phyloP scores from a whole-genome alignment of 2,888 invertebrate genomes.

The Cephalotes varians region DNA sequence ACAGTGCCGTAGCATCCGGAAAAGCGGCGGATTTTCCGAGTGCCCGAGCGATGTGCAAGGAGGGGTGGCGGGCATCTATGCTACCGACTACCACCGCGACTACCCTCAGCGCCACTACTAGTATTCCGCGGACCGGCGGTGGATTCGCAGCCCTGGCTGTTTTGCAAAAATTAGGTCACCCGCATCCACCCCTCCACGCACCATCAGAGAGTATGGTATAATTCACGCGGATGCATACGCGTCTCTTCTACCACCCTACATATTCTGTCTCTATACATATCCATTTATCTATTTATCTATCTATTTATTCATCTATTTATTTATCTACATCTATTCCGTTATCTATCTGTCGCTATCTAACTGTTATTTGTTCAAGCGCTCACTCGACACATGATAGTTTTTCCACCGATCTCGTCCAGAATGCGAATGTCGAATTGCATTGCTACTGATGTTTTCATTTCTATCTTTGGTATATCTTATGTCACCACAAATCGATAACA shows the following conservation, averaged over 20 bases:
- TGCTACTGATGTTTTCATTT: slow-evolving; percentile 24
- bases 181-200: slow-evolving; percentile 29
- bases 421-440: slow-evolving; percentile 14
- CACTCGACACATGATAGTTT: background rate
- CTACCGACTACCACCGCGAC: slow-evolving; percentile 49
- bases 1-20: slow-evolving; percentile 84
- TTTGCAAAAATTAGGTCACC: slow-evolving; percentile 79
- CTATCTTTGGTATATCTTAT: slow-evolving; percentile 8
- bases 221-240: slow-evolving; percentile 38
- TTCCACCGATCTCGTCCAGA: background rate
- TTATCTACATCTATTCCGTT: background rate
- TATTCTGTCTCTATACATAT: background rate
- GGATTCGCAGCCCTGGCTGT: slow-evolving; percentile 62
- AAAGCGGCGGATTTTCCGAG: slow-evolving; percentile 77
- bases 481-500: slow-evolving; percentile 38
- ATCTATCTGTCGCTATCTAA: slow-evolving; percentile 10
- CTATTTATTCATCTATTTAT: background rate
- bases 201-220: slow-evolving; percentile 18
- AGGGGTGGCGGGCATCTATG: slow-evolving; percentile 38
- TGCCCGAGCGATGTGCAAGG: slow-evolving; percentile 61
- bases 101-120: slow-evolving; percentile 51
- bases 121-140: slow-evolving; percentile 47
- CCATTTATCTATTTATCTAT: slow-evolving; percentile 1
- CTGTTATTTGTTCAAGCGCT: slow-evolving; percentile 6
- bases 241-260: background rate